Evolutionary conservation across 2,888 invertebrate species (phyloP), one percentile per base, ranked within the genome.

Genomic region (Galeopsomyia nigrocyanea): DNA sequence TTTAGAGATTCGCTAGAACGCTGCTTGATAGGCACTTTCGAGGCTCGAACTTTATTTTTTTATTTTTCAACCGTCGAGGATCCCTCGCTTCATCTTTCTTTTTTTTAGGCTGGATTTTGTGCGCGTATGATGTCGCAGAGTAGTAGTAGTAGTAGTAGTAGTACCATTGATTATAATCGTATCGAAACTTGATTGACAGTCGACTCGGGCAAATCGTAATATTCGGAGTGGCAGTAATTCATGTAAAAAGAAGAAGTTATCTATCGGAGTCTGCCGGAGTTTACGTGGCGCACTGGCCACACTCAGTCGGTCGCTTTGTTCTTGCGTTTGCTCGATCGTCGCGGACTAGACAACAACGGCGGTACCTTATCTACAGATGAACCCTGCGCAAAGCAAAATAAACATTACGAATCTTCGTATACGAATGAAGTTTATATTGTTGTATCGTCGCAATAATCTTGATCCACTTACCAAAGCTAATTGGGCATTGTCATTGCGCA

Each of bases 21-120:
- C 81, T 79, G 80, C 81, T n/a, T 70, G 70, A 75, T 82, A 85
- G 86, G 86, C 86, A 86, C 86, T 85, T 86, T 81, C 80, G 79
- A 82, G 80, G 82, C 81, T 75, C 72, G 63, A 69, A 69, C 72
- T 75, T 55, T 26, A 3, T 26, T 26, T 5, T 26, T 26, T 26
- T 3, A 26, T 26, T 26, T 26, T 62, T 71, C 26, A 61, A 63
- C 39, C 21, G 53, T 26, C 63, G 63, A 72, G 50, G 55, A 72
- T 75, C 50, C 66, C 56, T 61, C 61, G 3, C 53, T 65, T 47
- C 47, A 31, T 31, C 31, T 49, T 39, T 31, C 31, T 9, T 64
- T 58, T 60, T 66, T 50, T 61, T 68, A 69, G 57, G 62, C 68
- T 75, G 66, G 66, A 69, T 55, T 72, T 65, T 62, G 51, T 63